A percentile compares a stretch with the other conserved stretches of the same genome.
These are phyloP conservation scores for Plagodis dolabraria DNA, from an alignment of 2,888 invertebrate genomes.

Conservation along the genomic window DNA sequence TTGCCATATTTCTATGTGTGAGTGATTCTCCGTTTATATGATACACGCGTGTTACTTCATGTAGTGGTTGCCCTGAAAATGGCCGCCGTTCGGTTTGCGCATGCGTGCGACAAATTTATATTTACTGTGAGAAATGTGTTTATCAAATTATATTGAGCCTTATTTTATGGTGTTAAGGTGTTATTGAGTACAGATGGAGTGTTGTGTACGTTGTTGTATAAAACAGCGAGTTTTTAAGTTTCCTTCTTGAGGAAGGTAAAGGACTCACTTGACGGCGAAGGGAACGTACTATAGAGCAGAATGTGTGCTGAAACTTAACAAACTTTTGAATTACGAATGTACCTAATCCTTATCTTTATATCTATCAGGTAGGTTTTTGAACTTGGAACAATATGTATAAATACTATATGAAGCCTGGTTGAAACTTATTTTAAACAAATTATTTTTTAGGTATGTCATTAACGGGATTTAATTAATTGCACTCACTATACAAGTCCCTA, in stretches of 20 bases:
- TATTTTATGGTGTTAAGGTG: constrained; percentile 12
- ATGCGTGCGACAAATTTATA: constrained; percentile 52
- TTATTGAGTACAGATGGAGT: not conserved
- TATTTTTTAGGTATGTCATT: too few species aligned
- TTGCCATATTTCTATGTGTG: constrained; percentile 20
- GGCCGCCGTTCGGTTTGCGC: constrained; percentile 68
- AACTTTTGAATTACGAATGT: not conserved
- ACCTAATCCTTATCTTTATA: too few species aligned
- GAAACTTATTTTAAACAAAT: too few species aligned
- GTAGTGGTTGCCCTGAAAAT: constrained; percentile 75
- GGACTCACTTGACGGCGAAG: constrained; percentile 57
- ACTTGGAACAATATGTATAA: too few species aligned
- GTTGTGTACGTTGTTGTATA: constrained; percentile 30
- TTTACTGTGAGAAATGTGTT: constrained; percentile 2
- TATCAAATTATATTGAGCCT: constrained; percentile 19
- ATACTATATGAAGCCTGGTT: too few species aligned
- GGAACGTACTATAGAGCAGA: constrained; percentile 4
- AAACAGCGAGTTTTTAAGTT: constrained; percentile 74
- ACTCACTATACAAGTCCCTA: too few species aligned
- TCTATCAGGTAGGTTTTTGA: too few species aligned
- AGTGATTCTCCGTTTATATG: constrained; percentile 24
- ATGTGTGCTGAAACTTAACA: constrained; percentile 7
- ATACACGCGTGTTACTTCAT: constrained; percentile 32
- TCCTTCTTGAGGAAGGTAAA: constrained; percentile 76
- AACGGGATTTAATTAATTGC: too few species aligned